phyloP scores from a whole-genome alignment of 2,113 vertebrate genomes.

The Ia io region DNA sequence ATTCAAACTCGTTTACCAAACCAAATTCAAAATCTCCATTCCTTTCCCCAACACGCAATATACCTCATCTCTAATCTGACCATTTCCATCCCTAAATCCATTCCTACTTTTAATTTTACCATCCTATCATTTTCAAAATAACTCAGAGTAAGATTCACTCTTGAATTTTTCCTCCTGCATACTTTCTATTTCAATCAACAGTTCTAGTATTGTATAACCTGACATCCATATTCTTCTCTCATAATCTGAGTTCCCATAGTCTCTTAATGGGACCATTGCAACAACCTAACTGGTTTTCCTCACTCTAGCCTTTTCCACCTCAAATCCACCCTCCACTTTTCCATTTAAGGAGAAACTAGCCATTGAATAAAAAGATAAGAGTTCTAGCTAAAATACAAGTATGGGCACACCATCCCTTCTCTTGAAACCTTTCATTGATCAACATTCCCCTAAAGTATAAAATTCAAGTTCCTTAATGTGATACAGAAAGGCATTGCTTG shows the following conservation, averaged over 20 bases:
- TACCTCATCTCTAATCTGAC: background rate
- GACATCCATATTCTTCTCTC: background rate
- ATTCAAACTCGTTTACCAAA: background rate
- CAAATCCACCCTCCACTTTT: background rate
- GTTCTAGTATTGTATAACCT: background rate
- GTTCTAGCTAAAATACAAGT: background rate
- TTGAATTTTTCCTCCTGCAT: background rate
- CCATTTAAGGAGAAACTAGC: background rate
- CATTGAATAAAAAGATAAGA: background rate
- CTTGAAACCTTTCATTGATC: background rate
- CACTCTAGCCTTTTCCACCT: background rate
- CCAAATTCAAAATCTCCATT: background rate
- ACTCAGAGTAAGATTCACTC: background rate
- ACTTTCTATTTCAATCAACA: background rate
- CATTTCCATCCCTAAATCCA: background rate
- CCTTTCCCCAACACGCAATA: background rate
- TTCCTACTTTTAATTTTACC: background rate
- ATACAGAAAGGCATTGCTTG: background rate
- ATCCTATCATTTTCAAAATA: background rate
- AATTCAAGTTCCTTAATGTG: background rate
- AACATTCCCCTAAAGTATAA: background rate
- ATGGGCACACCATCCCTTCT: background rate
- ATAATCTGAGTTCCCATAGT: background rate
- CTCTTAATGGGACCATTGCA: background rate
- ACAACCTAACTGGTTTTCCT: background rate